These are phyloP conservation scores for Rhincodon typus DNA, from an alignment of 2,797 vertebrate species.

Conservation along the genomic window DNA sequence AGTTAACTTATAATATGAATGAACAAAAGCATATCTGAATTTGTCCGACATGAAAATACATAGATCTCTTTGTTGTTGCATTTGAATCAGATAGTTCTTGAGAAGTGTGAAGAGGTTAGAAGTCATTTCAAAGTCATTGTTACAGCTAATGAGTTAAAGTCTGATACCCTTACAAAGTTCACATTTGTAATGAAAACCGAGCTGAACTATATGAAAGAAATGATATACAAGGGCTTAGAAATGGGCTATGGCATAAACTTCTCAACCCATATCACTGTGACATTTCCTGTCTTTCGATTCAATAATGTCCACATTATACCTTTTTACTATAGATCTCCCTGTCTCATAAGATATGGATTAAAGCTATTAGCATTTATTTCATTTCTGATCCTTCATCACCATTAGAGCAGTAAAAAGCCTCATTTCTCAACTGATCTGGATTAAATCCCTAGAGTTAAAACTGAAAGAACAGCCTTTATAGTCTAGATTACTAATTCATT, in stretches of 20 bases:
- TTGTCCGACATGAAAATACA: background rate
- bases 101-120: background rate
- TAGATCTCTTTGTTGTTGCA: background rate
- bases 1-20: background rate
- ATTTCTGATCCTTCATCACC: background rate
- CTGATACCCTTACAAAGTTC: background rate
- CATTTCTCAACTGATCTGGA: background rate
- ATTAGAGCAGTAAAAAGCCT: conserved; percentile 4
- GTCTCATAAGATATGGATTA: background rate
- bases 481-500: conserved; percentile 14
- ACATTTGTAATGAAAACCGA: background rate
- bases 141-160: background rate
- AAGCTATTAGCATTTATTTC: background rate
- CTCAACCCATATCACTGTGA: background rate
- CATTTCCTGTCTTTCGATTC: background rate
- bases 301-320: background rate
- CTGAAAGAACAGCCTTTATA: background rate
- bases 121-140: background rate
- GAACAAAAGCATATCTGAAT: background rate
- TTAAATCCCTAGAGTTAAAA: background rate
- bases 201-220: background rate
- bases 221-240: background rate
- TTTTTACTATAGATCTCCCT: background rate
- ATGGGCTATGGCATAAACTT: background rate
- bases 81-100: background rate